A percentile compares a stretch with the other conserved stretches of the same genome.
phyloP scores from a whole-genome alignment of 2,113 vertebrate species.

The Asarcornis scutulata region DNA sequence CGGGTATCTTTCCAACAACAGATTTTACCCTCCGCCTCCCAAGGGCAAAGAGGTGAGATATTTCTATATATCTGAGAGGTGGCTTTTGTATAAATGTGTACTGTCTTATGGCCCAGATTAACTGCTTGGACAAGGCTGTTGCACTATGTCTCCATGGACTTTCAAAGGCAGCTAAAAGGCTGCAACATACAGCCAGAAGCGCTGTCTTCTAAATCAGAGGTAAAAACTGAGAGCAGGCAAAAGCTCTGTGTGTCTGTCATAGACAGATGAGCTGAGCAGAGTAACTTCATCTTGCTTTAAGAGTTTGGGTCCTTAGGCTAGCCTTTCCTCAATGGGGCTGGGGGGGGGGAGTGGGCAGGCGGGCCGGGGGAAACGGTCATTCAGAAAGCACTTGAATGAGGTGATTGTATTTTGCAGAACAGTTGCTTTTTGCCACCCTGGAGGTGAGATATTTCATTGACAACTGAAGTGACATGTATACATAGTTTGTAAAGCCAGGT shows the following conservation, averaged over 20 bases:
- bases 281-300: not conserved
- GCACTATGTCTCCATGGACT: not conserved
- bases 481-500: not conserved
- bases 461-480: not conserved
- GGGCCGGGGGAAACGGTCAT: no score
- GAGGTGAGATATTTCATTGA: not conserved
- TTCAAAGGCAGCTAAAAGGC: not conserved
- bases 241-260: not conserved
- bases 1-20: conserved; percentile 94
- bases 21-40: conserved; percentile 91
- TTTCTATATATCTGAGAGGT: not conserved
- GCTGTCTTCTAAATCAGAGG: not conserved
- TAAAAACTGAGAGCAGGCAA: not conserved
- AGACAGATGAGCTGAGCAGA: not conserved
- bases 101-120: not conserved
- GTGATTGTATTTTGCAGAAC: not conserved
- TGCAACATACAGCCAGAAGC: not conserved
- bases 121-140: not conserved
- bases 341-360: no score
- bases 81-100: not conserved
- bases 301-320: not conserved
- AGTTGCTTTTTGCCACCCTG: not conserved
- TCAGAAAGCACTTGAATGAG: not conserved
- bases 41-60: conserved; percentile 91
- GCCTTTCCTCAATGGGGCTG: not conserved